Percentiles rank a stretch among this genome's conserved stretches.
These are phyloP conservation scores for Formica aserva DNA, from an alignment of 2,888 invertebrate genomes.

Conservation along the genomic window DNA sequence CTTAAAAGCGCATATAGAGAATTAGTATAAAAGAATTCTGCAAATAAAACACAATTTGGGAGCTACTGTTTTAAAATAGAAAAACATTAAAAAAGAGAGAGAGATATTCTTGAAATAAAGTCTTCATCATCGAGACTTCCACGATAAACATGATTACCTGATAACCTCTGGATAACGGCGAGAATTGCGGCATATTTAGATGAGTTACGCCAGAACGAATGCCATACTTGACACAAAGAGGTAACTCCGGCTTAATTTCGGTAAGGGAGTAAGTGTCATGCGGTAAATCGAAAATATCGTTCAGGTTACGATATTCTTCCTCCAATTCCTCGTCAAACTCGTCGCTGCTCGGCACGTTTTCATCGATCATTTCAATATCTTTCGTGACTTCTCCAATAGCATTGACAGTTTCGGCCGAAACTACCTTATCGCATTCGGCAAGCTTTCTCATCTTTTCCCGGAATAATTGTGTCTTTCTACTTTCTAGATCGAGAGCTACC, in stretches of 20 bases:
- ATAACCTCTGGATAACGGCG: slow-evolving; percentile 83
- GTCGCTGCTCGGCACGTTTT: slow-evolving; percentile 75
- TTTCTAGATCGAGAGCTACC: slow-evolving; percentile 41
- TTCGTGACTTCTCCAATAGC: slow-evolving; percentile 69
- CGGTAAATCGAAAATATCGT: slow-evolving; percentile 76
- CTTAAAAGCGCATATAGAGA: not conserved
- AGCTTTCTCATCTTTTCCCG: slow-evolving; percentile 69
- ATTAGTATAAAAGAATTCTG: not conserved
- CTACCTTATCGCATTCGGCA: slow-evolving; percentile 73
- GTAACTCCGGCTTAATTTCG: slow-evolving; percentile 77
- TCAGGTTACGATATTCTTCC: slow-evolving; percentile 77
- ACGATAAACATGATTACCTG: slow-evolving; percentile 74
- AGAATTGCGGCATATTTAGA: slow-evolving; percentile 77
- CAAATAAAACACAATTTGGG: not conserved
- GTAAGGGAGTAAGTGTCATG: slow-evolving; percentile 80
- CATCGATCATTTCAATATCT: slow-evolving; percentile 68
- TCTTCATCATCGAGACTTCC: not conserved
- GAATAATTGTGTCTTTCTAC: slow-evolving; percentile 39
- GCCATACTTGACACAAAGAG: slow-evolving; percentile 77
- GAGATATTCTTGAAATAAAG: not conserved
- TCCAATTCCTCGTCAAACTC: slow-evolving; percentile 79
- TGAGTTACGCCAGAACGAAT: slow-evolving; percentile 81
- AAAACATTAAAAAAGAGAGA: not conserved
- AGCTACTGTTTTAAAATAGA: not conserved
- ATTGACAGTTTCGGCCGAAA: slow-evolving; percentile 73